Base-by-base conservation (phyloP, 37 sponge, comb jelly and placozoan species). In the Haliclona indistincta region DNA sequence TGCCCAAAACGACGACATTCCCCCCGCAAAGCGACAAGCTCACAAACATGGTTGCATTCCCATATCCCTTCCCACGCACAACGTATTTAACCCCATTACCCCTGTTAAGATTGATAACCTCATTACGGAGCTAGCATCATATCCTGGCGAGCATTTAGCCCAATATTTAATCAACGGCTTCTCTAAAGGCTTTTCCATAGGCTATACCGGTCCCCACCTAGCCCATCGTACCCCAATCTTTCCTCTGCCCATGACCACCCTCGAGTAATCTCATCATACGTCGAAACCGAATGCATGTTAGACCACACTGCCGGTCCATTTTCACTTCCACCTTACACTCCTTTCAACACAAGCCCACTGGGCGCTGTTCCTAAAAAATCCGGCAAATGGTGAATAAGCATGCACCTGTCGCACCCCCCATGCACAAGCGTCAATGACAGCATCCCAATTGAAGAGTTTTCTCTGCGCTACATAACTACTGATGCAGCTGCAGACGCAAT, bases 181-280 rank as follows among this genome's bases (percentile, higher is more conserved):
- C 34, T 20, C 23, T 37, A 36, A 20, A 20, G 64, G 64, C 3
- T 63, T 63, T 37, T 34, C 30, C 35, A 32, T 28, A 20, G 64
- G 64, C 30, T 63, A 63, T 37, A 63, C 64, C 3, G 64, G 64
- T 7, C 64, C 34, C 3, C 64, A 63, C 64, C 19, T 36, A 33
- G 19, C 52, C 11, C 52, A 17, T 17, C 52, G 15, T 63, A 20
- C 64, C 64, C 64, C 64, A 63, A 63, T 28, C 64, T 63, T 3
- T 37, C 2, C 4, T 63, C 64, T 20, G 34, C 64, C 4, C 7
- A 36, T 33, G 7, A 4, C 4, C 34, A 37, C 35, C 64, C 64
- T 20, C 64, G 35, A 60, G 64, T 63, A 33, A 63, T 63, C 34
- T 20, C 30, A 20, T 20, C 30, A 2, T 63, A 63, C 64, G 4